phyloP scores from a whole-genome alignment of 2,113 vertebrate species.

The Macrotis lagotis region DNA sequence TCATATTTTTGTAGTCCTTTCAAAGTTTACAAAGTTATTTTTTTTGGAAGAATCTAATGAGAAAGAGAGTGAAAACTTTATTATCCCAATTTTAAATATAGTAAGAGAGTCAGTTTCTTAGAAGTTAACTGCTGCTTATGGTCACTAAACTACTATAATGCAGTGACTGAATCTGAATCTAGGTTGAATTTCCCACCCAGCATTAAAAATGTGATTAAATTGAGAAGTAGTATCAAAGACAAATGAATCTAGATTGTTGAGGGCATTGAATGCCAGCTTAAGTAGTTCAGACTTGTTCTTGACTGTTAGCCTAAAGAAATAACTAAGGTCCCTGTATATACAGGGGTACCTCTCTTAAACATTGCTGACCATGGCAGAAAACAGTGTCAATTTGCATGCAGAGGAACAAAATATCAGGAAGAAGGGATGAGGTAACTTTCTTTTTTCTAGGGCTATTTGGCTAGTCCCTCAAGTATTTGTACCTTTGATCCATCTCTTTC shows the following conservation, averaged over 20 bases:
- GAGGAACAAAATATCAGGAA: background rate
- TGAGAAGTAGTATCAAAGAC: background rate
- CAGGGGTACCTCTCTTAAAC: too few relatives aligned
- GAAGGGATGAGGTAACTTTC: background rate
- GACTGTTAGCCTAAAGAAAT: background rate
- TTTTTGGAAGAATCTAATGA: background rate
- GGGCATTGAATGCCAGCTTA: background rate
- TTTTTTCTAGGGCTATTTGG: background rate
- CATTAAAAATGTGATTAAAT: background rate
- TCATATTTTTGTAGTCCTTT: background rate
- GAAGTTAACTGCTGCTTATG: background rate
- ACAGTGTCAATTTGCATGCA: background rate
- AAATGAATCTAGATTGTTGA: background rate
- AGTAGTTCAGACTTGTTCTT: background rate
- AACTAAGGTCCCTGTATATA: background rate
- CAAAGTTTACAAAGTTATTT: background rate
- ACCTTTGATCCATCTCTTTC: background rate
- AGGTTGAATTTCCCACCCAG: background rate
- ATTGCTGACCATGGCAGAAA: background rate
- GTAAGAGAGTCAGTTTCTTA: background rate
- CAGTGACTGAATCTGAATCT: background rate
- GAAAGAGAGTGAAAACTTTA: background rate
- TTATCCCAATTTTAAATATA: background rate
- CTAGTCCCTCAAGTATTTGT: too few relatives aligned
- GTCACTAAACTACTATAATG: background rate